These are phyloP conservation scores for Lytechinus pictus DNA, from an alignment of 35 echinoderm and acorn worm genomes.

Conservation along the genomic window DNA sequence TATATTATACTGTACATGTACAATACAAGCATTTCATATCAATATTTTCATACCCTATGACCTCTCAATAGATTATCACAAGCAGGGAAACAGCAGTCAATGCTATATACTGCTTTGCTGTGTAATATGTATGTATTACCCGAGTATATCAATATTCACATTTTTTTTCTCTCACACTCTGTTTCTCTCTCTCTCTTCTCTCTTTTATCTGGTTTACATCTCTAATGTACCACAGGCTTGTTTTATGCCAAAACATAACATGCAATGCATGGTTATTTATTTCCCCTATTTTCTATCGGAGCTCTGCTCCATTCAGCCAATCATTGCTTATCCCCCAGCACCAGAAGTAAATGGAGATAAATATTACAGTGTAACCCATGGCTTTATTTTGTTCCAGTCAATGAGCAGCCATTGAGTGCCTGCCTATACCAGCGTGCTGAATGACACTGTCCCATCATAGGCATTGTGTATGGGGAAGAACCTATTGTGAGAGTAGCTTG, in stretches of 20 bases:
- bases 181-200: background rate
- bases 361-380: slow-evolving; percentile 45
- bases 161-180: too few species aligned
- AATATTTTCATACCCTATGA: too few species aligned
- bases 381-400: background rate
- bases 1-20: too few species aligned
- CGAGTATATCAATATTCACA: too few species aligned
- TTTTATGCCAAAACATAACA: too few species aligned
- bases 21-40: too few species aligned
- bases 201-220: background rate
- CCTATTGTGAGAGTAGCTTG: background rate
- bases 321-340: background rate
- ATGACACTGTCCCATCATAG: background rate
- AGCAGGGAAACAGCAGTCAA: too few species aligned
- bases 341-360: background rate
- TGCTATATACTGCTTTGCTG: too few species aligned
- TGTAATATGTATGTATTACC: too few species aligned
- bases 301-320: background rate
- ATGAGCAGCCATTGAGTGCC: background rate
- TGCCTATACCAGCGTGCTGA: background rate
- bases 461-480: background rate
- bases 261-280: too few species aligned
- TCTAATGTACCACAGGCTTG: background rate
- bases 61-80: too few species aligned
- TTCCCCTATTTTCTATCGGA: background rate